phyloP scores from a whole-genome alignment of 1,140 invertebrate genomes.

The Anoplolepis gracilipes region DNA sequence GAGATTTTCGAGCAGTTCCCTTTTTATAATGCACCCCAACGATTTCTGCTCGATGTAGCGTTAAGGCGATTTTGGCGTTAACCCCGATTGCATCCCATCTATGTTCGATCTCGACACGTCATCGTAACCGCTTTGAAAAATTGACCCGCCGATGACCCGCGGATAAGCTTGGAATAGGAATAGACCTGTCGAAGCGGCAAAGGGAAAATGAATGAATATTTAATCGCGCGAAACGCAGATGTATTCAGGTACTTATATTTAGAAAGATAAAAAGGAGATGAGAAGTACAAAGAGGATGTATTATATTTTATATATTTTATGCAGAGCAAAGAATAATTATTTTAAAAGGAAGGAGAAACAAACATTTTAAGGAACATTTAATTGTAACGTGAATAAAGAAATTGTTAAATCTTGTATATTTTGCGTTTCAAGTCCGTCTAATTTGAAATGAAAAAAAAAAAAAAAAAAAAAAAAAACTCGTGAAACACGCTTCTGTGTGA shows the following conservation, averaged over 20 bases:
- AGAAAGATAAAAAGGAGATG: neutral
- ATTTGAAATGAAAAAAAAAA: slow-evolving; percentile 12
- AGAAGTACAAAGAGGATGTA: neutral
- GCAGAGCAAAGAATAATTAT: neutral
- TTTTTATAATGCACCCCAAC: slow-evolving; percentile 66
- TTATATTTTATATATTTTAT: neutral
- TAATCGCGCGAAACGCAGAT: neutral
- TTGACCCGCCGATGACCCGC: slow-evolving; percentile 1
- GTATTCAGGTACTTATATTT: too few species aligned
- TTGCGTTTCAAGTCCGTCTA: neutral
- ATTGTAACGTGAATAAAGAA: neutral
- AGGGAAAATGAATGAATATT: slow-evolving; percentile 14
- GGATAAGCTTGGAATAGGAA: slow-evolving; percentile 7
- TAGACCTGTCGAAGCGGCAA: neutral
- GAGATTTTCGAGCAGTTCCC: slow-evolving; percentile 39
- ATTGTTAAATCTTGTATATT: slow-evolving; percentile 9
- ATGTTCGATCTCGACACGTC: slow-evolving; percentile 39
- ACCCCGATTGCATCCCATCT: slow-evolving; percentile 41
- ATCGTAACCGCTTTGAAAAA: neutral
- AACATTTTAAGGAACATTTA: neutral
- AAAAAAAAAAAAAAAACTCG: neutral
- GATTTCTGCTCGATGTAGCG: slow-evolving; percentile 73
- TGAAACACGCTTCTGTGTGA: neutral
- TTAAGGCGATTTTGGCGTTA: slow-evolving; percentile 71
- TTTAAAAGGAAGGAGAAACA: neutral